Evolutionary conservation across 1,140 invertebrate species (phyloP).

Genomic region (Venturia canescens): DNA sequence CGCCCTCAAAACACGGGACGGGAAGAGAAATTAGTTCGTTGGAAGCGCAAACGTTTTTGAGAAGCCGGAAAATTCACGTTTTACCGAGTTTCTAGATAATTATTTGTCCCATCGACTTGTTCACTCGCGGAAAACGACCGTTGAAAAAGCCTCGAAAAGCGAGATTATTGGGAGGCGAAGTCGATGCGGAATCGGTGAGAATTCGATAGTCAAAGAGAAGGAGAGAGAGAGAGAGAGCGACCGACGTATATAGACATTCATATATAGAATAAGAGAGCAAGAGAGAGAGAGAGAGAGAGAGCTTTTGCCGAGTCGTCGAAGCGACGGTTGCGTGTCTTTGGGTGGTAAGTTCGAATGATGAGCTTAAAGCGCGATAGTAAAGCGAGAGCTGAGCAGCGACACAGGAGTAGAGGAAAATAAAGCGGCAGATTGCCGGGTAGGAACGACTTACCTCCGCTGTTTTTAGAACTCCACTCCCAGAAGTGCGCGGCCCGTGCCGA

Average conservation of each 20-base stretch:
- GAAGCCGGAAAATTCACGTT: too few relatives aligned
- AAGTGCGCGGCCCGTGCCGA: constrained; percentile 75
- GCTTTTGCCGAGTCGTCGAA: not conserved
- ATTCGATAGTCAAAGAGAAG: not conserved
- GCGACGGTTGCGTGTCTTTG: constrained; percentile 29
- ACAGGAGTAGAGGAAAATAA: constrained; percentile 53
- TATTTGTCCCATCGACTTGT: not conserved
- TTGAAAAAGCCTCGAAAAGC: not conserved
- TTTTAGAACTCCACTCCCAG: constrained; percentile 78
- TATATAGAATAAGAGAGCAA: not conserved
- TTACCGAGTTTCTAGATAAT: too few relatives aligned
- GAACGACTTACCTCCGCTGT: constrained; percentile 77
- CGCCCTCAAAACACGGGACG: too few relatives aligned
- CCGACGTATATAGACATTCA: not conserved
- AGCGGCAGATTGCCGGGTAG: constrained; percentile 53
- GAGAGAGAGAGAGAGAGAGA: not conserved
- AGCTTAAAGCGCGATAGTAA: constrained; percentile 48
- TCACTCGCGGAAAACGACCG: not conserved
- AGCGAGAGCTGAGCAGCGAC: constrained; percentile 52
- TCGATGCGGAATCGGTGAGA: constrained; percentile 34
- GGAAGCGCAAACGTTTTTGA: too few relatives aligned
- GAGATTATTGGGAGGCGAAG: constrained; percentile 23
- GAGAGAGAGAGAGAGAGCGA: not conserved
- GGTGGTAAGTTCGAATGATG: constrained; percentile 40
- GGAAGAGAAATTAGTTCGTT: too few relatives aligned